phyloP scores from a whole-genome alignment of 2,888 invertebrate species.

The Netelia virgata region DNA sequence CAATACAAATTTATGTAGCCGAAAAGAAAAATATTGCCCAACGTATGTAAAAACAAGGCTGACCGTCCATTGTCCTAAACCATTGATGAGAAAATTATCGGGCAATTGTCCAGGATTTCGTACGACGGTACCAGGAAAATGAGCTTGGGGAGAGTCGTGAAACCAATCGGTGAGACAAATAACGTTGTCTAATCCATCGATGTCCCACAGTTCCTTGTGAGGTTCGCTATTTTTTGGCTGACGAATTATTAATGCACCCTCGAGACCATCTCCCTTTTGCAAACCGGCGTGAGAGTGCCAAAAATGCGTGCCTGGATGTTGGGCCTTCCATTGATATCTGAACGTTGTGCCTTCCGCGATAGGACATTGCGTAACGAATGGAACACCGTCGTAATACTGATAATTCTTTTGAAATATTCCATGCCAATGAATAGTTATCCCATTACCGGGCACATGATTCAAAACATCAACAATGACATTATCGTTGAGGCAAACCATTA shows the following conservation, averaged over 20 bases:
- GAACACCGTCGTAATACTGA: conserved; percentile 95
- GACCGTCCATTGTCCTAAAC: conserved; percentile 87
- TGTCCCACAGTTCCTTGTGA: conserved; percentile 66
- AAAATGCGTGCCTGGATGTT: conserved; percentile 83
- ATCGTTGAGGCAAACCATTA: conserved; percentile 94
- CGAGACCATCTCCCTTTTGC: conserved; percentile 88
- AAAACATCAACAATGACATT: conserved; percentile 94
- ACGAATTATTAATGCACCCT: conserved; percentile 87
- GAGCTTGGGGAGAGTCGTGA: conserved; percentile 90
- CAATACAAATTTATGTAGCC: not conserved
- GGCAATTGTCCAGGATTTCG: conserved; percentile 93
- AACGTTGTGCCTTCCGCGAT: conserved; percentile 95
- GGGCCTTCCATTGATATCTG: conserved; percentile 85
- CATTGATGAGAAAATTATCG: conserved; percentile 93
- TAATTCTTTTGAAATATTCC: conserved; percentile 93
- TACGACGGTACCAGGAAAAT: conserved; percentile 91
- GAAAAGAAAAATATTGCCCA: no score
- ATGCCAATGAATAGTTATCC: conserved; percentile 96
- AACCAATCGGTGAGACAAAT: conserved; percentile 70
- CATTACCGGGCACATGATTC: conserved; percentile 94
- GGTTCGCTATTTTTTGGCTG: conserved; percentile 81
- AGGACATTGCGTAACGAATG: conserved; percentile 94
- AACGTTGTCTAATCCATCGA: conserved; percentile 62
- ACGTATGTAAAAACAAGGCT: conserved; percentile 6
- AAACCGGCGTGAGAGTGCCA: conserved; percentile 84